A percentile compares a stretch with the other conserved stretches of the same genome.
phyloP scores from a whole-genome alignment of 2,888 invertebrate species.

The Tuberolachnus salignus region DNA sequence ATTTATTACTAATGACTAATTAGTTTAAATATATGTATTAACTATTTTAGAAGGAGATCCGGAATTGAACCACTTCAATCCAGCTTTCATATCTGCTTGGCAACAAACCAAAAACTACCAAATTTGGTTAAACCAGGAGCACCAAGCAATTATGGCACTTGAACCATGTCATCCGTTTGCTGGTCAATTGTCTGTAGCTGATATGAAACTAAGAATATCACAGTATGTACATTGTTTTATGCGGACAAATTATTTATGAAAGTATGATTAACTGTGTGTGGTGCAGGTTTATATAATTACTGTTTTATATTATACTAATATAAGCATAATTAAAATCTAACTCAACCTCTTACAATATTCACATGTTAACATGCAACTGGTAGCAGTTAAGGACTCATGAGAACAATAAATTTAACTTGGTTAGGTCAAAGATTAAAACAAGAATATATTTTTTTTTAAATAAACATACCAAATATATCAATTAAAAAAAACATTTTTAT shows the following conservation, averaged over 20 bases:
- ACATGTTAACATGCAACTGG: too few species aligned
- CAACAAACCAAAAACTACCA: constrained; percentile 87
- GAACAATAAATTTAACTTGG: too few species aligned
- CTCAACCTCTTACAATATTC: too few species aligned
- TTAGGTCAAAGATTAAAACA: too few species aligned
- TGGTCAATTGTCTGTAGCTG: constrained; percentile 90
- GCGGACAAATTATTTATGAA: not conserved
- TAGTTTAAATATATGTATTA: not conserved
- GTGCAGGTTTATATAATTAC: too few species aligned
- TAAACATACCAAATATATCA: too few species aligned
- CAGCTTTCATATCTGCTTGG: constrained; percentile 82
- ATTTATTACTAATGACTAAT: not conserved
- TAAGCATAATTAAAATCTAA: too few species aligned
- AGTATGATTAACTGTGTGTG: not conserved
- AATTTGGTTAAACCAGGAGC: constrained; percentile 76
- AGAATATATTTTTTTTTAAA: too few species aligned
- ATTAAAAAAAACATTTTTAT: too few species aligned
- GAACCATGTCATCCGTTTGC: constrained; percentile 90
- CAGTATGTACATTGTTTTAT: constrained; percentile 70
- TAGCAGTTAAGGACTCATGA: too few species aligned
- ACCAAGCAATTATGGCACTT: constrained; percentile 70
- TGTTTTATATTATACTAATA: too few species aligned
- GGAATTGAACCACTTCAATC: constrained; percentile 87
- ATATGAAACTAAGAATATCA: constrained; percentile 89
- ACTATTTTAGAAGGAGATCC: constrained; percentile 73